Conservation (phyloP, 2,113 vertebrate species). For the Ciconia boyciana region DNA sequence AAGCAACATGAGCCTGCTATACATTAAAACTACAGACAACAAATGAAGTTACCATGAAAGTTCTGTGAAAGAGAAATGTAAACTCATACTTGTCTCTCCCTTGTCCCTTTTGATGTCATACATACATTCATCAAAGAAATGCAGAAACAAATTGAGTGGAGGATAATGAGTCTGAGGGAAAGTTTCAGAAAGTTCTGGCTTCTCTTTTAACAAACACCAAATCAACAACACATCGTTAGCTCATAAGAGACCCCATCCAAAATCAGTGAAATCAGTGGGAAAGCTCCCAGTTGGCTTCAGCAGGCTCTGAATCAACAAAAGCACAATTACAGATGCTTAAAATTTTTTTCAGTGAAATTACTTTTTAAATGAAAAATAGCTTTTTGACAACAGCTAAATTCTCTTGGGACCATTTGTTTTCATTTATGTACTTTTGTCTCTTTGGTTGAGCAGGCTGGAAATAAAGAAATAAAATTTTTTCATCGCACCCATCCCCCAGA, state of each 20-base stretch:
- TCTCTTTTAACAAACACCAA: constrained; percentile 13
- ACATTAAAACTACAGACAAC: constrained; percentile 14
- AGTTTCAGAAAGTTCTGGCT: constrained; percentile 20
- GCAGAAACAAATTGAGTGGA: background rate
- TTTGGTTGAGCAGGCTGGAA: background rate
- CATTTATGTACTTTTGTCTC: background rate
- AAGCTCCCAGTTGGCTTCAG: constrained; percentile 35
- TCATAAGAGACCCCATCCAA: background rate
- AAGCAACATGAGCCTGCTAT: background rate
- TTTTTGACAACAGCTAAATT: background rate
- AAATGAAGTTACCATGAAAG: background rate
- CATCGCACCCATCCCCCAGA: background rate
- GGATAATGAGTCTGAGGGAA: background rate
- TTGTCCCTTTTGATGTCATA: constrained; percentile 2
- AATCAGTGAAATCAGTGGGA: constrained; percentile 41
- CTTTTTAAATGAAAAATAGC: background rate
- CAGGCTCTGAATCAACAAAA: constrained; percentile 26
- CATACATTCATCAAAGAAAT: background rate
- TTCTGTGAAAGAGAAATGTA: constrained; percentile 16
- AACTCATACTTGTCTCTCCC: background rate
- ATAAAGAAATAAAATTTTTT: background rate
- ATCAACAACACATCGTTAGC: background rate
- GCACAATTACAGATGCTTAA: background rate
- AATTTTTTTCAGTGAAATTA: background rate
- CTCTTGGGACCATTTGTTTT: background rate